Evolutionary conservation across 2,888 invertebrate genomes (phyloP), one percentile per base, ranked within the genome.

Genomic region (Lasius platythorax): DNA sequence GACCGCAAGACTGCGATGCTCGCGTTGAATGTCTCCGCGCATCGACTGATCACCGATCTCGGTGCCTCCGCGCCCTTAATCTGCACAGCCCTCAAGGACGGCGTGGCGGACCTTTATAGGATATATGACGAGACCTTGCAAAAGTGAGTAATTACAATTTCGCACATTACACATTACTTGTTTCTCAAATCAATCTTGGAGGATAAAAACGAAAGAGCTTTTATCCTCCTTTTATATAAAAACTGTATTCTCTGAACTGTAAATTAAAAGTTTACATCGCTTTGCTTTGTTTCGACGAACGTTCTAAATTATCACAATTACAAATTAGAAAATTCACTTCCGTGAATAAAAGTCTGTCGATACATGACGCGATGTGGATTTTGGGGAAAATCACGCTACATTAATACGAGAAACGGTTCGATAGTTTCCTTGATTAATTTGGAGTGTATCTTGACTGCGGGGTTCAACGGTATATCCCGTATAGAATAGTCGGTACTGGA

Each of bases 111-210:
- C 73, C 95, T 97, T 87, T 96, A 97, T 90, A 95, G 96, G 9
- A 96, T 97, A 28, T 97, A 97, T 97, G 97, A 97, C 91, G 97
- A 97, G 83, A 96, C 96, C 8, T 96, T 97, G 93, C 96, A 97
- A 92, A 96, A 96, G 97, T 97, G 94, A 96, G 95, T 94, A 40
- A 23, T 18, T 53, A 15, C 0, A n/a, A 1, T 50, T 50, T 50
- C 5, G 18, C 8, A 53, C 8, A n/a, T 53, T 50, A n/a, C 8
- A n/a, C 2, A 50, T 50, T 8, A 50, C 8, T 50, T 50, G 8
- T n/a, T 53, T 46, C 40, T 46, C 30, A 1, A 63, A 50, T 3
- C 50, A 23, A 40, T 43, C 5, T 4, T 66, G 3, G 30, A 0
- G 12, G 12, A 40, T 50, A 46, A 46, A 46, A 73, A 5, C 11